Conservation (phyloP, 2,113 vertebrate species). For the Podilymbus podiceps region DNA sequence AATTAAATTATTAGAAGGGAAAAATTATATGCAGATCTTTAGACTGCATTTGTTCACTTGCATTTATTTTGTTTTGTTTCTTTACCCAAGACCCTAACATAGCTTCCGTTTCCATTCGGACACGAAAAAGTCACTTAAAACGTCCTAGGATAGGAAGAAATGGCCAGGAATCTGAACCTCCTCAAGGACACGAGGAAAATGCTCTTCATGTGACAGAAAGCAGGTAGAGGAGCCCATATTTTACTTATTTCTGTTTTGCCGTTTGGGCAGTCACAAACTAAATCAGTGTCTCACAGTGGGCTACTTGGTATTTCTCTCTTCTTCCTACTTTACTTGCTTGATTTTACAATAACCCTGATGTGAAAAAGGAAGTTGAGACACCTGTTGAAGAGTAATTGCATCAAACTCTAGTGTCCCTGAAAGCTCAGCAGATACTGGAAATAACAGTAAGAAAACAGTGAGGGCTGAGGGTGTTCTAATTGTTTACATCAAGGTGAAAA, state of each 20-base stretch:
- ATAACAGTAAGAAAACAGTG: background rate
- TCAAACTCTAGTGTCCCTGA: background rate
- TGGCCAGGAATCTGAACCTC: slow-evolving; percentile 38
- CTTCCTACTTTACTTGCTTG: background rate
- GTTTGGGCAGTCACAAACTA: background rate
- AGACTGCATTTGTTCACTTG: background rate
- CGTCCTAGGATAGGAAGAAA: slow-evolving; percentile 65
- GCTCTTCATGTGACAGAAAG: background rate
- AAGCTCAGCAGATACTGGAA: background rate
- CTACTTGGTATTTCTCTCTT: background rate
- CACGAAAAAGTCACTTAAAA: slow-evolving; percentile 68
- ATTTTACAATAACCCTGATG: background rate
- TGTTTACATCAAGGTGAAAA: background rate
- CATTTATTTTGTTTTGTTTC: background rate
- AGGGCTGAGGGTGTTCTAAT: background rate
- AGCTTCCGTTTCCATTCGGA: slow-evolving; percentile 19
- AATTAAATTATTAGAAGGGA: background rate
- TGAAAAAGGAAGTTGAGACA: background rate
- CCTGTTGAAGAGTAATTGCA: background rate
- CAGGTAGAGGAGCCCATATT: slow-evolving; percentile 52
- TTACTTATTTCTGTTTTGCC: background rate
- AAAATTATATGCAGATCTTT: background rate
- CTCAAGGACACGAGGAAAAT: slow-evolving; percentile 36
- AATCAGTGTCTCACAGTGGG: background rate
- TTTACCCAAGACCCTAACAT: slow-evolving; percentile 40